Base-by-base conservation (phyloP, 2,113 vertebrate species). In the Chaenocephalus aceratus region DNA sequence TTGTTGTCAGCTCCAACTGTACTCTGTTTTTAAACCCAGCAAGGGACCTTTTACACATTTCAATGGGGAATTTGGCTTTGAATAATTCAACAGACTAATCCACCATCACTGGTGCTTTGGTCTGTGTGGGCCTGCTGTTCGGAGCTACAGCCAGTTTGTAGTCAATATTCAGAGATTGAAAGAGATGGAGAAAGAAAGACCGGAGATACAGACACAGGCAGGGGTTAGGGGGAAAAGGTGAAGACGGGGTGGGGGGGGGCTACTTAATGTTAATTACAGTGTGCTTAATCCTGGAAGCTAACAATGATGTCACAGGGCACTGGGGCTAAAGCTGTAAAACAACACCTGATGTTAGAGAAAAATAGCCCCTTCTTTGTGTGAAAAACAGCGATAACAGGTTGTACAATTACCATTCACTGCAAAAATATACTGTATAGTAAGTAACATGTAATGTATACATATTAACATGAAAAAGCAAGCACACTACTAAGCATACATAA, bases 11-110 rank as follows among this genome's bases (percentile, higher is more conserved):
- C 89, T 86, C 80, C 84, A 75, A 92, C 90, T 93, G 90, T 89
- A 93, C 89, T 89, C 84, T 88, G 87, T 91, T 93, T 93, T 93
- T 90, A 79, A 91, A 90, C 86, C 92, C 93, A 93, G 90, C 90
- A 52, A 92, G 91, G 92, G 91, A 93, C 92, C 91, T 93, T 95
- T 94, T 93, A 94, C 90, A 90, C 88, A 85, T 94, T 94, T 94
- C 94, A 94, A 92, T 81, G 81, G 91, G 90, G 91, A 93, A 94
- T 93, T 90, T 70, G 80, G 85, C 75, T 92, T 83, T 95, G 93
- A 94, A 95, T 94, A 92, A 95, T 95, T 95, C 91, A 95, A 92
- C 87, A 85, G 66, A 72, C 90, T 93, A 91, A 94, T 94, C 92
- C 91, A 88, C 89, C 90, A 86, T 93, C 69, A 72, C 86, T 90